Evolutionary conservation across 2,888 invertebrate genomes (phyloP).

Genomic region (Hemicrepidius hirtus): DNA sequence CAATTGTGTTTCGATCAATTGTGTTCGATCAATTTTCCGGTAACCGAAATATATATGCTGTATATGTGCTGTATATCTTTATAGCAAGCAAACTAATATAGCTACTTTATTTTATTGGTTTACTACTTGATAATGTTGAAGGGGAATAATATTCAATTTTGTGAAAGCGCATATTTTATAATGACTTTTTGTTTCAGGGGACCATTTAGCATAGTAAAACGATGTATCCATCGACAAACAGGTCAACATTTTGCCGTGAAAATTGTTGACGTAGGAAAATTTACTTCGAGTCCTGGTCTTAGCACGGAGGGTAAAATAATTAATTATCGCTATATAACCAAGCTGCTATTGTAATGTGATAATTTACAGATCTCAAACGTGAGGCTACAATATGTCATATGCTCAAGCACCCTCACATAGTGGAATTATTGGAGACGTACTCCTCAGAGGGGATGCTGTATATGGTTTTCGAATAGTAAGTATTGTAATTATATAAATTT

Average conservation of each 20-base stretch:
- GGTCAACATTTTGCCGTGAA: constrained; percentile 98
- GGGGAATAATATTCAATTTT: too few species aligned
- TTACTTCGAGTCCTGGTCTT: constrained; percentile 96
- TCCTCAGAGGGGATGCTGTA: constrained; percentile 99
- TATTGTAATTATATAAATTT: constrained; percentile 64
- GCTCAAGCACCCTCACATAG: constrained; percentile 99
- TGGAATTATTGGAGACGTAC: constrained; percentile 97
- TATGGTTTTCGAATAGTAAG: constrained; percentile 99
- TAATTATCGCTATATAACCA: constrained; percentile 27
- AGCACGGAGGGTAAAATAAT: constrained; percentile 89
- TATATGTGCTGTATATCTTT: too few species aligned
- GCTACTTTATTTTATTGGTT: too few species aligned
- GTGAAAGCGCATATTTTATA: too few species aligned
- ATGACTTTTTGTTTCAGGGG: constrained; percentile 79
- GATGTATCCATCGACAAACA: constrained; percentile 96
- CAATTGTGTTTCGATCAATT: too few species aligned
- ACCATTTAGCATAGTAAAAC: constrained; percentile 95
- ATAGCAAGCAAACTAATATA: too few species aligned
- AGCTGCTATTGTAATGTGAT: constrained; percentile 36
- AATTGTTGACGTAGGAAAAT: constrained; percentile 98
- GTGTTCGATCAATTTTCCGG: too few species aligned
- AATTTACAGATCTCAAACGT: constrained; percentile 92
- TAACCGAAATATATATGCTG: too few species aligned
- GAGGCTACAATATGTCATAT: constrained; percentile 99
- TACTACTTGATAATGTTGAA: too few species aligned